Base-by-base conservation (phyloP, 2,113 vertebrate species). In the Dicerorhinus sumatrensis region DNA sequence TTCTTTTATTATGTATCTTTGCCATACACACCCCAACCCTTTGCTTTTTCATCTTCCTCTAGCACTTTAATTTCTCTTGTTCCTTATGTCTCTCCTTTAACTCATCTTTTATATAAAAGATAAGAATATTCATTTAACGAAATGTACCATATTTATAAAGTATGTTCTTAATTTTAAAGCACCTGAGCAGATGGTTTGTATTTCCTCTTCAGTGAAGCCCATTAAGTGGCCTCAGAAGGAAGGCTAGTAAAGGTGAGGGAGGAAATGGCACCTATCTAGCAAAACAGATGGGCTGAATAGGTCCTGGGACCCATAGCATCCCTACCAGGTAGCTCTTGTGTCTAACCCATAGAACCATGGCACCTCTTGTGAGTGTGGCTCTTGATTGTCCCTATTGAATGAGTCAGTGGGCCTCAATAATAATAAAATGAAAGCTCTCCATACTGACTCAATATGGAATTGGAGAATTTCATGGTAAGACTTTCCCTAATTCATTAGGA, bases 381-480 rank as follows among this genome's bases (percentile, higher is more conserved):
- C 36, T 48, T 62, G 20, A 48, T 0, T 69, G 1, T 70, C 62
- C 63, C 72, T 70, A 29, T 1, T 46, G 14, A 82, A 76, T 10
- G 31, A 46, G 51, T 73, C 69, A 63, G 4, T 70, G 25, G 56
- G 8, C 67, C 18, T 70, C 51, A 14, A 60, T 39, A 67, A 88
- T 33, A 72, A 76, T 17, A 54, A 81, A 65, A 51, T 18, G 21
- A 69, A 95, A 93, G 29, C 17, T 75, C 13, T 58, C 29, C 42
- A 65, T 69, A 82, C 3, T 60, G 56, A 88, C 23, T 42, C 79
- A 88, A 81, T 31, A 63, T 29, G 33, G 31, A 65, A n/a, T 21
- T 25, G 39, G 84, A 96, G n/a, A 89, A 67, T 51, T 84, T 96
- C 36, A 86, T 56, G 39, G 14, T 36, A 89, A 65, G 42, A 80